Percentiles rank a stretch among this genome's conserved stretches.
These are phyloP conservation scores for Aporophyla lueneburgensis DNA, from an alignment of 2,888 invertebrate genomes.

Conservation along the genomic window DNA sequence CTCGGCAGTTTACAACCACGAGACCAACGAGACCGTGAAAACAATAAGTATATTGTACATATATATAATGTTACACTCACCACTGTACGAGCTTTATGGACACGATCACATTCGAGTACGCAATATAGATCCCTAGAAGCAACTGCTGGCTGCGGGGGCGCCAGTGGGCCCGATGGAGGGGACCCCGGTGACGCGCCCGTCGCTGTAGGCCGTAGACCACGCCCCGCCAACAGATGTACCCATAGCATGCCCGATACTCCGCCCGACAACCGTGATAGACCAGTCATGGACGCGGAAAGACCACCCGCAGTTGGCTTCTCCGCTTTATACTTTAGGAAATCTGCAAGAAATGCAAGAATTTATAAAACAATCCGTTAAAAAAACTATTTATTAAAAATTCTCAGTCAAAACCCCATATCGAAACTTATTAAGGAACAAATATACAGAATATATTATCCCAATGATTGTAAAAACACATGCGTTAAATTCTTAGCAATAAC, in stretches of 20 bases:
- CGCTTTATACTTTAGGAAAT: constrained; percentile 97
- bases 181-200: constrained; percentile 93
- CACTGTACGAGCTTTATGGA: constrained; percentile 98
- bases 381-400: too few species aligned
- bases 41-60: not conserved
- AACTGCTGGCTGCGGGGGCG: constrained; percentile 85
- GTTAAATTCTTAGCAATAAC: too few species aligned
- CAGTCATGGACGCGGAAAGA: constrained; percentile 91
- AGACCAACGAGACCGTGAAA: not conserved
- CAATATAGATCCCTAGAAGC: constrained; percentile 97
- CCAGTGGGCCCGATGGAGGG: constrained; percentile 92
- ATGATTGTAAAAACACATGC: too few species aligned
- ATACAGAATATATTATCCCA: too few species aligned
- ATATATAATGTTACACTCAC: constrained; percentile 82
- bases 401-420: too few species aligned
- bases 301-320: constrained; percentile 93
- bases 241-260: constrained; percentile 96
- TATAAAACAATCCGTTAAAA: too few species aligned
- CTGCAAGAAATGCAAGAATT: constrained; percentile 82
- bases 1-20: not conserved
- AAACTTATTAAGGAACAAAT: too few species aligned
- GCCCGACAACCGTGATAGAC: constrained; percentile 86
- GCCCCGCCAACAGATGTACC: constrained; percentile 97
- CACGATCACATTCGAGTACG: constrained; percentile 98
- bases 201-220: constrained; percentile 95